Conservation (phyloP, 2,113 vertebrate species). For the Phylloscopus trochiloides region DNA sequence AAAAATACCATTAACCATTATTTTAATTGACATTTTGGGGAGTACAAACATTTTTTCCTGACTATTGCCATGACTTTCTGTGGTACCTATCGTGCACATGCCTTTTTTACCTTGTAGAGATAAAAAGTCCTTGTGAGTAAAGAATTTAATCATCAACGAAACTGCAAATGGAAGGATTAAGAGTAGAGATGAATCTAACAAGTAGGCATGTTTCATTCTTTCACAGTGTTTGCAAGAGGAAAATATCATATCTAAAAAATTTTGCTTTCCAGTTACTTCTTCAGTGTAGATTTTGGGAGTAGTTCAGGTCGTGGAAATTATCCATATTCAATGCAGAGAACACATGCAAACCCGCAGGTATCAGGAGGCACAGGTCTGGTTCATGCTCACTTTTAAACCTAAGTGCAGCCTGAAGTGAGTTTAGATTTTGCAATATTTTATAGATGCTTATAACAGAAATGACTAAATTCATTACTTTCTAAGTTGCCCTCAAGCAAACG, state of each 20-base stretch:
- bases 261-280: background rate
- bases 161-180: background rate
- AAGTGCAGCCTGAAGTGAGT: background rate
- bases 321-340: background rate
- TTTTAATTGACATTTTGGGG: background rate
- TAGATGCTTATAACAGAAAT: background rate
- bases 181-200: background rate
- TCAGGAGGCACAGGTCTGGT: background rate
- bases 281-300: background rate
- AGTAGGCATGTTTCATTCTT: background rate
- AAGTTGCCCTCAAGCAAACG: background rate
- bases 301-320: background rate
- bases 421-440: background rate
- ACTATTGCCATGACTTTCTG: background rate
- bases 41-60: background rate
- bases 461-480: background rate
- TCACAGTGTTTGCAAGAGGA: background rate
- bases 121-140: background rate
- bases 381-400: background rate
- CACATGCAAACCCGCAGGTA: background rate
- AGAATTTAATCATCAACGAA: background rate
- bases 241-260: background rate
- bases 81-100: accelerated
- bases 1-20: background rate
- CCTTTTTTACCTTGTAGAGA: background rate